These are phyloP conservation scores for Dolichallabes microphthalmus DNA, from an alignment of 2,113 vertebrate genomes.

Conservation along the genomic window DNA sequence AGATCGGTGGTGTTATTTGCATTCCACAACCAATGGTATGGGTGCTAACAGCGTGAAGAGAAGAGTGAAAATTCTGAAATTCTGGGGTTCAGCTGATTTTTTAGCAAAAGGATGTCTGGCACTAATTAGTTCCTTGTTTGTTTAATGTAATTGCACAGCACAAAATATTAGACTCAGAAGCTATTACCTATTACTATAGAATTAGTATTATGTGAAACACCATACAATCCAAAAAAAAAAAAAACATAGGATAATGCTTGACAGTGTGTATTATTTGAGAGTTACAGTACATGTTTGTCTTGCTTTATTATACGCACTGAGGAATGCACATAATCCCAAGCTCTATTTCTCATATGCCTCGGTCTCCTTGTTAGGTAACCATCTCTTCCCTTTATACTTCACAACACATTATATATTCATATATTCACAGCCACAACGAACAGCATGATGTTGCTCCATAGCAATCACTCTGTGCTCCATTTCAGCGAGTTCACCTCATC, in stretches of 20 bases:
- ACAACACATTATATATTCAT: conserved; percentile 17
- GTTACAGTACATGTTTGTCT: neutral
- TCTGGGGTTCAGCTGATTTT: neutral
- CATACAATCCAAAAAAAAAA: neutral
- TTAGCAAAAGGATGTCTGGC: neutral
- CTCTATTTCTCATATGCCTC: neutral
- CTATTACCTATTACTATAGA: neutral
- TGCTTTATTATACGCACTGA: neutral
- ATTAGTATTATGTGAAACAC: neutral
- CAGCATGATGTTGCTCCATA: conserved; percentile 4
- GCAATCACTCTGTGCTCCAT: conserved; percentile 4
- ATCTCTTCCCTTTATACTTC: conserved; percentile 1
- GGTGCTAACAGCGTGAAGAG: neutral
- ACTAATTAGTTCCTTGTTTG: neutral
- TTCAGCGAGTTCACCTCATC: neutral
- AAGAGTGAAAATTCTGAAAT: neutral
- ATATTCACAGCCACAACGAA: conserved; percentile 8
- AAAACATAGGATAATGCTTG: neutral
- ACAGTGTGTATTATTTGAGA: neutral
- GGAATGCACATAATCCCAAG: neutral
- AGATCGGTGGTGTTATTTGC: neutral
- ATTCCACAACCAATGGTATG: neutral
- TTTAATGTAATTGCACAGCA: neutral
- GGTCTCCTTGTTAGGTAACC: neutral
- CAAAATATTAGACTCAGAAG: neutral